Percentiles rank a stretch among this genome's conserved stretches.
phyloP scores from a whole-genome alignment of 2,113 vertebrate genomes.

The Fulmarus glacialis region DNA sequence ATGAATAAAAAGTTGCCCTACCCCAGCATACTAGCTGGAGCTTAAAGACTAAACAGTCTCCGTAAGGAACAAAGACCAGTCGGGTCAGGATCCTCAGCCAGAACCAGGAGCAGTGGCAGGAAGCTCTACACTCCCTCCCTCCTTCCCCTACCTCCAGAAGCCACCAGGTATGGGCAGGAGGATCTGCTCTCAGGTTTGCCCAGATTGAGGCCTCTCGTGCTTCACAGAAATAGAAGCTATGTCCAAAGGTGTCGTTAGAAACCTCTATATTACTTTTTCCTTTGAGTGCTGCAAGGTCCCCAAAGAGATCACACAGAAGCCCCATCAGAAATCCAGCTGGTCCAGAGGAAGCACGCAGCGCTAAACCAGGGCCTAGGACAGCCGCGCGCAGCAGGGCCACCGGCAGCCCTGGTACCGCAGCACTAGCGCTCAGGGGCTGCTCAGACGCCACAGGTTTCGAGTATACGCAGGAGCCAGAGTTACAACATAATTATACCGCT shows the following conservation, averaged over 20 bases:
- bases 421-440: background rate
- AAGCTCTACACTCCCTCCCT: background rate
- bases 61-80: fast-evolving
- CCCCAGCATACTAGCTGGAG: background rate
- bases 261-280: background rate
- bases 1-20: background rate
- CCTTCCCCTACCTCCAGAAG: background rate
- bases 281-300: background rate
- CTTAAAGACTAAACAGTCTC: background rate
- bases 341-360: background rate
- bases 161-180: background rate
- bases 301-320: background rate
- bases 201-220: fast-evolving
- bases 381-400: fast-evolving
- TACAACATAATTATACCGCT: background rate
- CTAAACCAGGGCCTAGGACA: background rate
- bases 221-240: background rate
- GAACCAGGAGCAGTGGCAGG: background rate
- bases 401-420: background rate
- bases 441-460: fast-evolving
- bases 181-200: background rate
- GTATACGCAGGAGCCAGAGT: background rate
- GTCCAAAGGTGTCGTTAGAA: background rate
- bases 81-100: background rate
- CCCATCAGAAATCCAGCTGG: background rate